Evolutionary conservation across 2,113 vertebrate genomes (phyloP).

Genomic region (Globicephala melas): DNA sequence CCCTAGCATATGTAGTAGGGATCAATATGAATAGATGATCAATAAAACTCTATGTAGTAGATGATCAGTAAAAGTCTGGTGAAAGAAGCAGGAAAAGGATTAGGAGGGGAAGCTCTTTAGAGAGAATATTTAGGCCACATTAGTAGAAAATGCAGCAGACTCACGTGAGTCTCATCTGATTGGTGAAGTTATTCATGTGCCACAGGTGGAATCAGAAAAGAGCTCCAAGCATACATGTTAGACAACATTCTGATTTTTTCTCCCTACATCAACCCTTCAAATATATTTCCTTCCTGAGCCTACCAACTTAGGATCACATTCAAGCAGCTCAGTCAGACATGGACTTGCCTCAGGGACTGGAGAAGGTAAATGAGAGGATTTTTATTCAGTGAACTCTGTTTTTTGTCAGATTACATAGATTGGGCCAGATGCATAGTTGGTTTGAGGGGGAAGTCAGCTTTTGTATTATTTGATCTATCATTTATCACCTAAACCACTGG

Average conservation of each 20-base stretch:
- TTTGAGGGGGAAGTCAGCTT: neutral
- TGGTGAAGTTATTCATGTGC: neutral
- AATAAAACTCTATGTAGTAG: neutral
- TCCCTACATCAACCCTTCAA: neutral
- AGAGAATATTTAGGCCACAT: neutral
- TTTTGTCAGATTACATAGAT: neutral
- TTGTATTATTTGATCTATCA: neutral
- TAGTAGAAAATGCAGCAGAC: neutral
- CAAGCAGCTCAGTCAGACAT: neutral
- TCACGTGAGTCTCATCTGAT: neutral
- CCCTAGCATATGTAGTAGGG: neutral
- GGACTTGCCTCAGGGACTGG: neutral
- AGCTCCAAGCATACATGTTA: neutral
- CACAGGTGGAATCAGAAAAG: neutral
- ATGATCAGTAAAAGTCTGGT: neutral
- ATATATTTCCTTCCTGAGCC: neutral
- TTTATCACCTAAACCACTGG: neutral
- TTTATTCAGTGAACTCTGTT: neutral
- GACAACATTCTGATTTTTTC: neutral
- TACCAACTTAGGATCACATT: neutral
- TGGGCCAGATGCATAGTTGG: neutral
- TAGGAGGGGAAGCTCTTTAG: neutral
- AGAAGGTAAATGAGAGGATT: neutral
- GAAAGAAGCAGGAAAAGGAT: neutral
- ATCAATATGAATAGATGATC: neutral